Evolutionary conservation across 2,888 invertebrate genomes (phyloP).

Genomic region (Psococerastis gibbosa): DNA sequence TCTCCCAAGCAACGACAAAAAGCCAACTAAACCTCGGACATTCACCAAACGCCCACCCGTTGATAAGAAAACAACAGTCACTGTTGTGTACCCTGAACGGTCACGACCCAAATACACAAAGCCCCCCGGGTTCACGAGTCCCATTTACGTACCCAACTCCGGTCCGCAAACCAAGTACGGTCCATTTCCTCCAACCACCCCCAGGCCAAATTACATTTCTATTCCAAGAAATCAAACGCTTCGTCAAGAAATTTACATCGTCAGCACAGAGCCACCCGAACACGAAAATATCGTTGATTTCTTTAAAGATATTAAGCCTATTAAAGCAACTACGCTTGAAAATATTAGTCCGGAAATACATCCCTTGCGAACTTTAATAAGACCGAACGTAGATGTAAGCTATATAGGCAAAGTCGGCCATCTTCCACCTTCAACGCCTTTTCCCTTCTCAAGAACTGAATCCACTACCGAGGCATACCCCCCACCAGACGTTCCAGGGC

Average conservation of each 20-base stretch:
- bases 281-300: neutral
- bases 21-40: neutral
- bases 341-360: neutral
- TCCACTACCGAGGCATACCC: slow-evolving; percentile 12
- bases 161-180: neutral
- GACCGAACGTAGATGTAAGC: slow-evolving; percentile 4
- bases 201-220: slow-evolving; percentile 6
- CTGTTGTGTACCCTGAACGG: slow-evolving; percentile 2
- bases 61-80: neutral
- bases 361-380: neutral
- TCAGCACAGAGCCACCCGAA: neutral
- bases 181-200: slow-evolving; percentile 5
- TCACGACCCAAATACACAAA: neutral
- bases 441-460: neutral
- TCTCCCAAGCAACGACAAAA: neutral
- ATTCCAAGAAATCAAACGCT: slow-evolving; percentile 6
- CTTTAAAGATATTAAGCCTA: neutral
- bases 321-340: neutral
- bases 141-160: slow-evolving; percentile 9
- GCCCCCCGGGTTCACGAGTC: neutral
- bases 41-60: neutral
- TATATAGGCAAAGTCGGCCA: slow-evolving; percentile 4
- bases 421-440: slow-evolving; percentile 6
- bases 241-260: slow-evolving; percentile 1
- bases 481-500: slow-evolving; percentile 13